These are phyloP conservation scores for Mesocricetus auratus DNA, from an alignment of 2,113 vertebrate species.

Conservation along the genomic window DNA sequence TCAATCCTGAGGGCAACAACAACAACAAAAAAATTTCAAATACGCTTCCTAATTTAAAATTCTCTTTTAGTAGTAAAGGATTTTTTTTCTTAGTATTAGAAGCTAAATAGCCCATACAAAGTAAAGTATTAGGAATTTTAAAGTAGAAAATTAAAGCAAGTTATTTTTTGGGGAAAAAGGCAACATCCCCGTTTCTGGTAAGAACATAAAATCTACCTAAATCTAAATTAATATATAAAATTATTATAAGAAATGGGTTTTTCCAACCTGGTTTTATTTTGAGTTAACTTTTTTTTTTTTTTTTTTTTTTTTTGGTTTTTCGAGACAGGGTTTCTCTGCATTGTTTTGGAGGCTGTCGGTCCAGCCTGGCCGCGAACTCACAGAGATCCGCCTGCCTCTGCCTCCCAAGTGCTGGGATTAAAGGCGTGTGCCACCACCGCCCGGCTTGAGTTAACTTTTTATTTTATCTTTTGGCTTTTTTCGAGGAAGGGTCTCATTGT, in stretches of 20 bases:
- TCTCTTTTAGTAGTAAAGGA: constrained; percentile 19
- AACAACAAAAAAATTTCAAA: constrained; percentile 61
- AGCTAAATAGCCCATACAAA: constrained; percentile 31
- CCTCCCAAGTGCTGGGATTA: no score
- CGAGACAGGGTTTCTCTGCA: not conserved
- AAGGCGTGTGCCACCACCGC: no score
- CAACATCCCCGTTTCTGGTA: constrained; percentile 10
- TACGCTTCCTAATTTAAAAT: constrained; percentile 12
- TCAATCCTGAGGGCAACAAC: constrained; percentile 39
- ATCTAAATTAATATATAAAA: not conserved
- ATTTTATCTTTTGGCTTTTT: not conserved
- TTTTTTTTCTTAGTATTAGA: constrained; percentile 51
- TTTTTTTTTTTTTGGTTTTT: not conserved
- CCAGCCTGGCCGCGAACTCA: no score
- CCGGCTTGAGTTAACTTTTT: not conserved
- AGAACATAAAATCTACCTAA: constrained; percentile 13
- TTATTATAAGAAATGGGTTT: not conserved
- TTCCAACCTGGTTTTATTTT: not conserved
- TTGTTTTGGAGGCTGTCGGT: no score
- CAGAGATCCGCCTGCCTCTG: no score
- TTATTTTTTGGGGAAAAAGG: not conserved
- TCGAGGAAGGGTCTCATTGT: not conserved
- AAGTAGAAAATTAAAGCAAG: not conserved
- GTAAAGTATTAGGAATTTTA: constrained; percentile 34
- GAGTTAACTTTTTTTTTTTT: not conserved